A percentile compares a stretch with the other conserved stretches of the same genome.
phyloP scores from a whole-genome alignment of 1,140 invertebrate species.

The Rhopalosiphum padi region DNA sequence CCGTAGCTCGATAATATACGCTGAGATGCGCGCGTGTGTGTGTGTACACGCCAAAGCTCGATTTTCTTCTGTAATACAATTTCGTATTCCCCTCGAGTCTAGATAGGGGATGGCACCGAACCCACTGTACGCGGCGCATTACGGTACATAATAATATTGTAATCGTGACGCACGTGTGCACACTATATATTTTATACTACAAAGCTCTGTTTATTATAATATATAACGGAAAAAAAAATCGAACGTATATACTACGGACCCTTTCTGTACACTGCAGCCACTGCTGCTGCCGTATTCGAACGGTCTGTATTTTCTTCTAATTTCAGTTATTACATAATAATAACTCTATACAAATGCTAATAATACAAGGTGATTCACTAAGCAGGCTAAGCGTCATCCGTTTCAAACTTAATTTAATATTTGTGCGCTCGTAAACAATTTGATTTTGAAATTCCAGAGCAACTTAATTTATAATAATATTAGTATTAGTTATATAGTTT shows the following conservation, averaged over 20 bases:
- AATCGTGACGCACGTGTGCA: conserved; percentile 23
- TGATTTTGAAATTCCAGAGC: background rate
- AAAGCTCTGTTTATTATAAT: background rate
- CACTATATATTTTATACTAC: background rate
- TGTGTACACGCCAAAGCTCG: background rate
- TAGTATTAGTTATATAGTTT: too few relatives aligned
- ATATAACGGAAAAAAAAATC: background rate
- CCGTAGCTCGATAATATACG: background rate
- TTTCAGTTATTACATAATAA: background rate
- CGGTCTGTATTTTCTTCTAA: background rate
- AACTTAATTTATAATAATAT: background rate
- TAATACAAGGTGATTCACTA: background rate
- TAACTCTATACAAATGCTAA: background rate
- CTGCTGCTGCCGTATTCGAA: background rate
- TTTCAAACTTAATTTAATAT: background rate
- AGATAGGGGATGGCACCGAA: background rate
- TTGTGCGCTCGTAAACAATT: background rate
- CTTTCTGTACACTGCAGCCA: background rate
- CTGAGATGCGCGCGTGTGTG: background rate
- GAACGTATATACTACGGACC: background rate
- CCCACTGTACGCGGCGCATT: background rate
- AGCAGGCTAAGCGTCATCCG: background rate
- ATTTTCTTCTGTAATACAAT: conserved; percentile 30
- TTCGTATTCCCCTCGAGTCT: conserved; percentile 33
- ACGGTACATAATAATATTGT: background rate